A percentile compares a stretch with the other conserved stretches of the same genome.
These are phyloP conservation scores for Prunella strophiata DNA, from an alignment of 2,797 vertebrate species.

Conservation along the genomic window DNA sequence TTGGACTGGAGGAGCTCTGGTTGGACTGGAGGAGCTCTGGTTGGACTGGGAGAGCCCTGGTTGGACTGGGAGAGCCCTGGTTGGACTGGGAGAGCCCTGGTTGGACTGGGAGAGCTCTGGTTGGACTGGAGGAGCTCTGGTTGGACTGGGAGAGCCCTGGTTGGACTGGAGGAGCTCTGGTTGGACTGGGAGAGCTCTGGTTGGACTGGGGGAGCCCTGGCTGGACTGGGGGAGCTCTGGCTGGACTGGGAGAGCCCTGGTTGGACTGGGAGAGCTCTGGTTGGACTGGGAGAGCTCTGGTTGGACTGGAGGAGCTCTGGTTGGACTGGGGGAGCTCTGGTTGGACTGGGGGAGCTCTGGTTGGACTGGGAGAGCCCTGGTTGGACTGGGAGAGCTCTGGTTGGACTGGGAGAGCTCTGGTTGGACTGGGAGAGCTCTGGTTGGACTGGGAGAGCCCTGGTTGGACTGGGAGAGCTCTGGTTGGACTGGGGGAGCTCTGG, in stretches of 20 bases:
- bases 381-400: rapidly evolving
- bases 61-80: no score
- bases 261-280: no score
- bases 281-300: no score
- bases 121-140: not conserved
- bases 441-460: not conserved
- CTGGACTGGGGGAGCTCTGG: rapidly evolving
- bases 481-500: no score
- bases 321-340: rapidly evolving
- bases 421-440: not conserved
- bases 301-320: not conserved
- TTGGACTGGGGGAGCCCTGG: not conserved
- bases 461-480: not conserved
- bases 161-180: rapidly evolving
- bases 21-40: not conserved
- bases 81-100: no score
- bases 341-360: rapidly evolving
- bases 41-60: no score
- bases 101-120: no score
- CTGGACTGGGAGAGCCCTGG: not conserved
- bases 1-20: not conserved
- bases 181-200: rapidly evolving
- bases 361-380: not conserved
- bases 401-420: rapidly evolving
- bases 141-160: rapidly evolving